These are phyloP conservation scores for Sthenelais limicola DNA, from an alignment of 2,888 invertebrate species.

Conservation along the genomic window DNA sequence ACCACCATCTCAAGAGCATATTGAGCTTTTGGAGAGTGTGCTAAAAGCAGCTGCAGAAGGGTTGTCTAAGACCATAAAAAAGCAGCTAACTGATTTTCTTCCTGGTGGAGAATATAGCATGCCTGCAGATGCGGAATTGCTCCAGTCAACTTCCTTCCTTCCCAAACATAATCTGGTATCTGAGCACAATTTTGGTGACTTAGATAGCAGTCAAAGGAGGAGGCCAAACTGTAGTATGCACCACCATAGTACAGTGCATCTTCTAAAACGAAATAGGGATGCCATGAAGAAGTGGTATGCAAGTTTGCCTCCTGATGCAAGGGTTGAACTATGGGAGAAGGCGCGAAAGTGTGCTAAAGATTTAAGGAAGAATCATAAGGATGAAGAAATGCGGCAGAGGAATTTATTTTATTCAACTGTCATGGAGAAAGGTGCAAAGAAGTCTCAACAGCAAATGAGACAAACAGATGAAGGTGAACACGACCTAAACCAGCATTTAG, in stretches of 20 bases:
- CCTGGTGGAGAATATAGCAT: background rate
- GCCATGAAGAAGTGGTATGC: conserved; percentile 11
- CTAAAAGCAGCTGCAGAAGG: conserved; percentile 10
- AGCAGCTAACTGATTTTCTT: conserved; percentile 19
- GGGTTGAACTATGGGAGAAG: background rate
- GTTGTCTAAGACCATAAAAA: background rate
- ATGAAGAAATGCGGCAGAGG: background rate
- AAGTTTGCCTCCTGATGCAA: background rate
- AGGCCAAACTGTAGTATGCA: conserved; percentile 13
- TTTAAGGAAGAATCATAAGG: background rate
- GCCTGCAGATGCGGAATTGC: background rate
- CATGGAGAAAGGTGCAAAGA: background rate
- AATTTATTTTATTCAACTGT: background rate
- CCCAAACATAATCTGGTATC: conserved; percentile 12
- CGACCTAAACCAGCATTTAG: background rate
- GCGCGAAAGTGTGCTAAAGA: conserved; percentile 2
- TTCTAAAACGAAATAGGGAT: background rate
- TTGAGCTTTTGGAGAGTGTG: background rate
- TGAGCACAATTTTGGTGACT: conserved; percentile 26
- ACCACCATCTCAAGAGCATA: conserved; percentile 9
- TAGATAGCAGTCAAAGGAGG: conserved; percentile 15
- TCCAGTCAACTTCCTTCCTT: background rate
- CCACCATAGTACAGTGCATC: conserved; percentile 18
- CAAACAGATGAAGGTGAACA: background rate
- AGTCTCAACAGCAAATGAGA: conserved; percentile 4